Evolutionary conservation across 2,797 vertebrate genomes (phyloP).

Genomic region (Sphaeramia orbicularis): DNA sequence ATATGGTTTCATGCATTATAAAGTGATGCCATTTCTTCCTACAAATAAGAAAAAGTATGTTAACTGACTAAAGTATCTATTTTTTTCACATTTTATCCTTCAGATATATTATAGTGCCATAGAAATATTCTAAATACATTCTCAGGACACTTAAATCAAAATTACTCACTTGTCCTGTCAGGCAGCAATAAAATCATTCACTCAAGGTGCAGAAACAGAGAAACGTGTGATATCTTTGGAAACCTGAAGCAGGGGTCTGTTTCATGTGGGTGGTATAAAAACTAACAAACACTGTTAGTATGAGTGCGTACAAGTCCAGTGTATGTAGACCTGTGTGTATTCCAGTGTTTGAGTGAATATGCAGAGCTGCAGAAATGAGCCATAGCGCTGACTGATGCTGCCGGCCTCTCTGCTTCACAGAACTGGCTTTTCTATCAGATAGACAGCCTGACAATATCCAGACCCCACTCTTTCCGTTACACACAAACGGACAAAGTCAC

Average conservation of each 20-base stretch:
- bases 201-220: conserved; percentile 17
- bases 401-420: conserved; percentile 81
- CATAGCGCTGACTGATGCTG: conserved; percentile 83
- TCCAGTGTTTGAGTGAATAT: conserved; percentile 72
- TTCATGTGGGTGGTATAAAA: conserved; percentile 60
- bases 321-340: conserved; percentile 53
- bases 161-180: conserved; percentile 44
- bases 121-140: too few species aligned
- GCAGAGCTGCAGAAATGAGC: conserved; percentile 85
- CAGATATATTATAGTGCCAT: too few species aligned
- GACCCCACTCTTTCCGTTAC: conserved; percentile 78
- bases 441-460: conserved; percentile 88
- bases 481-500: conserved; percentile 65
- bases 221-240: conserved; percentile 40
- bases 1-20: too few species aligned
- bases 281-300: conserved; percentile 55
- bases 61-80: too few species aligned
- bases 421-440: conserved; percentile 85
- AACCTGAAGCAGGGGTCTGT: conserved; percentile 47
- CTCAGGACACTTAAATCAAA: background rate
- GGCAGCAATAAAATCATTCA: conserved; percentile 4
- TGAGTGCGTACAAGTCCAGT: conserved; percentile 45
- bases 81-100: too few species aligned
- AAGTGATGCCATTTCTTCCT: too few species aligned
- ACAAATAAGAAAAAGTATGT: too few species aligned